Base-by-base conservation (phyloP, 2,797 vertebrate genomes). In the Neostethus bicornis region DNA sequence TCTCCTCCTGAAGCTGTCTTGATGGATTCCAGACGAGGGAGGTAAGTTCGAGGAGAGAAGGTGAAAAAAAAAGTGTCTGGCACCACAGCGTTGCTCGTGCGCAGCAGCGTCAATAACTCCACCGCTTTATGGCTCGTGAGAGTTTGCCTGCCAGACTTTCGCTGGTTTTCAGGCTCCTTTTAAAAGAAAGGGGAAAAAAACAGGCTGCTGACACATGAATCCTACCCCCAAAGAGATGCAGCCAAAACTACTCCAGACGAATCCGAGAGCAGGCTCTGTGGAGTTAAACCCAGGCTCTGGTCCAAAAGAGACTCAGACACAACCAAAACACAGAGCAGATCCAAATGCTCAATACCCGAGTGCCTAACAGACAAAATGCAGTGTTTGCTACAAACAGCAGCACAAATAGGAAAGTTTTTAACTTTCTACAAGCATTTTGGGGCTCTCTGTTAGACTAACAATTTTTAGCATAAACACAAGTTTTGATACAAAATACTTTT, bases 1-100 rank as follows among this genome's bases (percentile, higher is more conserved):
- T 89, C 75, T 85, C 12, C 21, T 2, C 21, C 21, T 3, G 21
- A 83, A 66, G 82, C 79, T 85, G n/a, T 49, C 88, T 92, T 94
- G 94, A 98, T 98, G 90, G 93, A 91, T 92, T 96, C 95, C 96
- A 98, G 95, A 98, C 97, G 94, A 91, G 87, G 75, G 84, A 89
- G 87, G 90, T 83, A 86, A 85, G 81, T 82, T 80, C 82, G 81
- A 81, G 76, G 75, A 81, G 79, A 46, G 17, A 51, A 71, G 77
- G 79, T 52, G 51, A 48, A 59, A 61, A 57, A 75, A 74, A 57
- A 92, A 92, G 93, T 90, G 93, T 94, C 94, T 96, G 93, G 94
- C 92, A 94, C 90, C 90, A 84, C 84, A 82, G 65, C 80, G 92
- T 91, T 92, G 93, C 93, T 94, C 87, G 75, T 91, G 92, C 90